Base-by-base conservation (phyloP, 2,113 vertebrate species). In the Aphelocoma coerulescens region DNA sequence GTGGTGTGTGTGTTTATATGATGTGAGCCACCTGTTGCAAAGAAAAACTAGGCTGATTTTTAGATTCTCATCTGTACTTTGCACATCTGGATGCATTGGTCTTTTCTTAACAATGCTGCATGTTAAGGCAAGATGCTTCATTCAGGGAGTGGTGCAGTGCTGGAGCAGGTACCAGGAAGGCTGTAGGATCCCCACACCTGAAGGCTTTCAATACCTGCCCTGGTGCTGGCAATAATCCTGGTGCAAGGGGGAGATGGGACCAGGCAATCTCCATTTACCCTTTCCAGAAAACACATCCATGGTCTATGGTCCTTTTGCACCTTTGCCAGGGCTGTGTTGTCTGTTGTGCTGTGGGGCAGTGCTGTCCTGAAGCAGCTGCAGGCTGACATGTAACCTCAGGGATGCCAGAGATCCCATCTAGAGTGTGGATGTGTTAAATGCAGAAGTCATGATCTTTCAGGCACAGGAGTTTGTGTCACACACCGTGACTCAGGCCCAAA, bases 321-420 rank as follows among this genome's bases (percentile, higher is more conserved):
- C 11, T 77, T 71, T 46, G 7, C 35, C 24, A 32, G 10, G 5
- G n/a, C 13, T 49, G 16, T 8, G 6, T 52, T 13, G 54, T 66
- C 43, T 54, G 32, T 8, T 57, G n/a, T 3, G 3, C 10, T 46
- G 32, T 33, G 61, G 14, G 46, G 18, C 33, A 35, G 18, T 6
- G 12, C 27, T 80, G 55, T 22, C 57, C 24, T 26, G 5, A n/a
- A 84, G 55, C 3, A 61, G 16, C 46, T 86, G 30, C 19, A 30
- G 18, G 16, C 13, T 80, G 63, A 6, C 2, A 1, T 3, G 21
- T 2, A 28, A 7, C 23, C 32, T 63, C 11, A 21, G 57, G 46
- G 55, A 14, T 8, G 4, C 4, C 0, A 0, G n/a, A 51, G 28
- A 12, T 35, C 54, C 46, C 22, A 10, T 22, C 6, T 18, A 27